Conservation (phyloP, 2,888 invertebrate genomes). For the Cephus spinipes region DNA sequence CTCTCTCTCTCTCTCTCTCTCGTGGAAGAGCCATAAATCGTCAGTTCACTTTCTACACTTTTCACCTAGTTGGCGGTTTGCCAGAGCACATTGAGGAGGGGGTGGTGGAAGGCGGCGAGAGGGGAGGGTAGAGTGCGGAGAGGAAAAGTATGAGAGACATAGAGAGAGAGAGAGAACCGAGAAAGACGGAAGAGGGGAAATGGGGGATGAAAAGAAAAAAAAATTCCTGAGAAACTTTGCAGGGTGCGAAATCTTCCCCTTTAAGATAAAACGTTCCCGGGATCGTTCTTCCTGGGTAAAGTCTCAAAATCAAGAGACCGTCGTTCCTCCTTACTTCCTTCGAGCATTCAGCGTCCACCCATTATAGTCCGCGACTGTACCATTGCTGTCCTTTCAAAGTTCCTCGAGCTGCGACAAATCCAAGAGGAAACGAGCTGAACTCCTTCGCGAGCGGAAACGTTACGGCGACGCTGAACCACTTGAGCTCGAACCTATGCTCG, state of each 20-base stretch:
- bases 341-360: not conserved
- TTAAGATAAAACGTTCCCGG: constrained; percentile 46
- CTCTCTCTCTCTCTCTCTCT: constrained; percentile 18
- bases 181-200: constrained; percentile 20
- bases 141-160: constrained; percentile 18
- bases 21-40: constrained; percentile 54
- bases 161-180: constrained; percentile 16
- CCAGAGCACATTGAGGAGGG: constrained; percentile 32
- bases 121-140: constrained; percentile 22
- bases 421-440: not conserved
- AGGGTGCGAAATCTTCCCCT: constrained; percentile 61
- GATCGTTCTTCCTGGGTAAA: constrained; percentile 32
- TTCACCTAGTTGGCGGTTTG: constrained; percentile 64
- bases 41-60: constrained; percentile 64
- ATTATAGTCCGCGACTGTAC: not conserved
- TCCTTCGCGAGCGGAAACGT: not conserved
- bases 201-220: constrained; percentile 11
- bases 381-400: not conserved
- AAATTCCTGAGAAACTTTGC: constrained; percentile 47
- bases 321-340: not conserved
- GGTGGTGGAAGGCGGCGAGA: not conserved
- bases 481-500: not conserved
- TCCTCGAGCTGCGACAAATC: not conserved
- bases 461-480: not conserved
- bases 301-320: constrained; percentile 44